These are phyloP conservation scores for Cyprinodon tularosa DNA, from an alignment of 2,113 vertebrate species.

Conservation along the genomic window DNA sequence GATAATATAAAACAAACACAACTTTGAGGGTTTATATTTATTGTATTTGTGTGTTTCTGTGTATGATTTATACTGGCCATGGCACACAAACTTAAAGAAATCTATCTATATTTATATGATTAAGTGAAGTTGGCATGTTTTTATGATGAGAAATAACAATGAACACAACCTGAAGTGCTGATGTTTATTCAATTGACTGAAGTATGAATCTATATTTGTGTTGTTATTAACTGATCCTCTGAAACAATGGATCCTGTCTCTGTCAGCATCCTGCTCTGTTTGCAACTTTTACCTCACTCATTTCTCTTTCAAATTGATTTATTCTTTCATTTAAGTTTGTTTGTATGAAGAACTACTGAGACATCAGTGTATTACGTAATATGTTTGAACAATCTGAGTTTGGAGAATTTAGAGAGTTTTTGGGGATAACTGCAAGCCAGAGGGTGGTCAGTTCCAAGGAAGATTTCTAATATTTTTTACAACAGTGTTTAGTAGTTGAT, in stretches of 20 bases:
- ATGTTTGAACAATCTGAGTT: not conserved
- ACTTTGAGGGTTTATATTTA: conserved; percentile 44
- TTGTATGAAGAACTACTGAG: not conserved
- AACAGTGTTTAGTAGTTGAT: too few relatives aligned
- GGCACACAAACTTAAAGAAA: not conserved
- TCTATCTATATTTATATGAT: conserved; percentile 4
- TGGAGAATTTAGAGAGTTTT: not conserved
- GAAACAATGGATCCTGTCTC: not conserved
- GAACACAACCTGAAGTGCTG: not conserved
- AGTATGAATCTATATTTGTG: not conserved
- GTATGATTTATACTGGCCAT: not conserved
- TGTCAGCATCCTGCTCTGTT: not conserved
- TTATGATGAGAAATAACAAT: not conserved
- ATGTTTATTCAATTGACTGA: not conserved
- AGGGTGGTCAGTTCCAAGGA: not conserved
- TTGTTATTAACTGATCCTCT: not conserved
- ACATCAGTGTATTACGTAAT: not conserved
- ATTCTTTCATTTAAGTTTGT: not conserved
- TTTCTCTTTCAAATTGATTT: not conserved
- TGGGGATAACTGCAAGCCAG: not conserved
- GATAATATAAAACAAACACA: conserved; percentile 49
- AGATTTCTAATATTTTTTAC: not conserved
- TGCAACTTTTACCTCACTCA: not conserved
- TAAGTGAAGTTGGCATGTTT: not conserved
- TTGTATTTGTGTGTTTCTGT: not conserved